phyloP scores from a whole-genome alignment of 2,888 invertebrate species.

The Ecliptopera silaceata region DNA sequence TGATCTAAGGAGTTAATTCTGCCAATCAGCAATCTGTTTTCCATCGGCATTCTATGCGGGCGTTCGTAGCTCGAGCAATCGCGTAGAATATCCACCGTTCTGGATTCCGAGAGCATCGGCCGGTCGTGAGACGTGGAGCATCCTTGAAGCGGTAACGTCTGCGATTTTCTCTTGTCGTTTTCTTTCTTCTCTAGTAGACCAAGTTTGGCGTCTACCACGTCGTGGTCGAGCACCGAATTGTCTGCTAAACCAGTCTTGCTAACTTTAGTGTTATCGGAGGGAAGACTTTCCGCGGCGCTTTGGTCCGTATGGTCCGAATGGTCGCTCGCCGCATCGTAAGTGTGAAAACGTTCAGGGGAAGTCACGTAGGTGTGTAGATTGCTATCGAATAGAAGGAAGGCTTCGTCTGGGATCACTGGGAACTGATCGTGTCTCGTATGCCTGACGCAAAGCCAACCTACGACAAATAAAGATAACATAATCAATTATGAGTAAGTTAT shows the following conservation, averaged over 20 bases:
- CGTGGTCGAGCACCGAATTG: slow-evolving; percentile 50
- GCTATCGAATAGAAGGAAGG: slow-evolving; percentile 76
- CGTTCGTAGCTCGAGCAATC: slow-evolving; percentile 68
- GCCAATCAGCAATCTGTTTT: slow-evolving; percentile 60
- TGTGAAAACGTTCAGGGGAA: slow-evolving; percentile 64
- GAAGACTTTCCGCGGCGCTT: slow-evolving; percentile 70
- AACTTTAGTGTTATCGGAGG: slow-evolving; percentile 60
- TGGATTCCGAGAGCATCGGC: slow-evolving; percentile 87
- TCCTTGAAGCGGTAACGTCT: slow-evolving; percentile 83
- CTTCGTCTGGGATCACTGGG: slow-evolving; percentile 88
- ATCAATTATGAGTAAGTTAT: too few species aligned
- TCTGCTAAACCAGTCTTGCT: slow-evolving; percentile 51
- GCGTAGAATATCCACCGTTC: slow-evolving; percentile 85
- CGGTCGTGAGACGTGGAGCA: slow-evolving; percentile 83
- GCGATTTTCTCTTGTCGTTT: slow-evolving; percentile 71
- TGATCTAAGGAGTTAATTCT: slow-evolving; percentile 73
- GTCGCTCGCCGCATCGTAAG: slow-evolving; percentile 68
- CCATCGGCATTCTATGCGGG: slow-evolving; percentile 49
- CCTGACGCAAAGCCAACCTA: slow-evolving; percentile 89
- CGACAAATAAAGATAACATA: neutral
- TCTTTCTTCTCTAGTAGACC: slow-evolving; percentile 48
- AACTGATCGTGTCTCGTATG: slow-evolving; percentile 90
- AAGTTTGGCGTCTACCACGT: slow-evolving; percentile 60
- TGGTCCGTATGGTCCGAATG: slow-evolving; percentile 78
- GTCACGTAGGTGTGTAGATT: slow-evolving; percentile 58